Evolutionary conservation across 2,113 vertebrate genomes (phyloP).

Genomic region (Micronycteris hirsuta): DNA sequence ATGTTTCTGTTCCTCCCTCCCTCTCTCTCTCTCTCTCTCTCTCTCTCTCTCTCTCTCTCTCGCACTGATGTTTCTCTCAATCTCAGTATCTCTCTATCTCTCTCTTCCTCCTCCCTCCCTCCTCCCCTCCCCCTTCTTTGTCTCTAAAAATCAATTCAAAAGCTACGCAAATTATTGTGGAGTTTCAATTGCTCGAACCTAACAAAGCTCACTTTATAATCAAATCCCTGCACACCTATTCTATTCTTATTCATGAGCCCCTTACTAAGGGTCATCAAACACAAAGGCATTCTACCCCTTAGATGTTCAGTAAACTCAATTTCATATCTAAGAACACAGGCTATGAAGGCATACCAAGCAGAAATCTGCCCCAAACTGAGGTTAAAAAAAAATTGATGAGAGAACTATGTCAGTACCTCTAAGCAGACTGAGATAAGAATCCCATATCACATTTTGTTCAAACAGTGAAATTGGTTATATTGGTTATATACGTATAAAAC

Average conservation of each 20-base stretch:
- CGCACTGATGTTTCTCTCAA: too few relatives aligned
- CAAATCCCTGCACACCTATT: neutral
- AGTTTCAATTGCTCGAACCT: neutral
- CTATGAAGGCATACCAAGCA: neutral
- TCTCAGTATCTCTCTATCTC: too few relatives aligned
- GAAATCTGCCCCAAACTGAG: neutral
- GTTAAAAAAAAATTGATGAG: neutral
- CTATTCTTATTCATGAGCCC: neutral
- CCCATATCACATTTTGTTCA: neutral
- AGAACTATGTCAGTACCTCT: neutral
- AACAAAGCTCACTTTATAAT: neutral
- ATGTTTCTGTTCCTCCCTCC: too few relatives aligned
- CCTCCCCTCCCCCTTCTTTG: too few relatives aligned
- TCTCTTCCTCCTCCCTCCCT: too few relatives aligned
- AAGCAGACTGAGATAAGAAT: neutral
- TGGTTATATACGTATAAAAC: neutral
- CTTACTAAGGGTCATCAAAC: neutral
- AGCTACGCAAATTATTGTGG: neutral
- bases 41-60: too few relatives aligned
- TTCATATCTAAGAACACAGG: neutral
- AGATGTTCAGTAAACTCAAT: neutral
- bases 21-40: too few relatives aligned
- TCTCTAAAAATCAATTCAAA: neutral
- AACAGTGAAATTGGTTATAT: neutral
- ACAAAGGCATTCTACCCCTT: neutral